Conservation (phyloP, 2,888 invertebrate species). For the Phanerotoma sp. region DNA sequence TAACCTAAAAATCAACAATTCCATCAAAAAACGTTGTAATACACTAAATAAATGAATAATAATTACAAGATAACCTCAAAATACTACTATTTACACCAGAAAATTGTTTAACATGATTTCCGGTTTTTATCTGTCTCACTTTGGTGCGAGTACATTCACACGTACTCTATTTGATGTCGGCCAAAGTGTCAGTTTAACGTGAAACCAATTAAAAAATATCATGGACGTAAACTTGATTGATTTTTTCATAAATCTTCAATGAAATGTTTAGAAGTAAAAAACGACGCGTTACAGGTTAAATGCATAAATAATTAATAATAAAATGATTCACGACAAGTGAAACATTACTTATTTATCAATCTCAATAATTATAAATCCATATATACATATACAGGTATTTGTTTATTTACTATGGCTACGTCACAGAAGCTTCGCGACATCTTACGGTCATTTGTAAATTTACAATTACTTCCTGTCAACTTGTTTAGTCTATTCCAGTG, state of each 20-base stretch:
- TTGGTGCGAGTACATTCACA: constrained; percentile 1
- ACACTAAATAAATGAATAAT: neutral
- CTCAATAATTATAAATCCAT: constrained; percentile 4
- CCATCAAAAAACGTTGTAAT: no score
- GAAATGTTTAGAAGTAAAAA: no score
- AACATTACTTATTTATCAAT: neutral
- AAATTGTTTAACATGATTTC: neutral
- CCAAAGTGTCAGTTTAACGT: constrained; percentile 32
- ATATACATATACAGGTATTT: neutral
- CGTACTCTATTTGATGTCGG: constrained; percentile 5
- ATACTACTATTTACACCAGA: no score
- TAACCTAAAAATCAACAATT: neutral
- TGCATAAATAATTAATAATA: no score
- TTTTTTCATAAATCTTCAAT: no score
- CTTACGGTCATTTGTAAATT: neutral
- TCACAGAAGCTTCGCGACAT: neutral
- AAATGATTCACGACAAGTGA: no score
- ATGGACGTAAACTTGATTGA: neutral
- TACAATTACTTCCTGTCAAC: neutral
- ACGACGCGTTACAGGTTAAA: no score
- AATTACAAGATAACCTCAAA: no score
- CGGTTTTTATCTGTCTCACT: neutral
- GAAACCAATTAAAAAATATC: constrained; percentile 35
- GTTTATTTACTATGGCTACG: neutral
- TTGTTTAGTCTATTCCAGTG: neutral